phyloP scores from a whole-genome alignment of 2,888 invertebrate species.

The Magallana nippona region DNA sequence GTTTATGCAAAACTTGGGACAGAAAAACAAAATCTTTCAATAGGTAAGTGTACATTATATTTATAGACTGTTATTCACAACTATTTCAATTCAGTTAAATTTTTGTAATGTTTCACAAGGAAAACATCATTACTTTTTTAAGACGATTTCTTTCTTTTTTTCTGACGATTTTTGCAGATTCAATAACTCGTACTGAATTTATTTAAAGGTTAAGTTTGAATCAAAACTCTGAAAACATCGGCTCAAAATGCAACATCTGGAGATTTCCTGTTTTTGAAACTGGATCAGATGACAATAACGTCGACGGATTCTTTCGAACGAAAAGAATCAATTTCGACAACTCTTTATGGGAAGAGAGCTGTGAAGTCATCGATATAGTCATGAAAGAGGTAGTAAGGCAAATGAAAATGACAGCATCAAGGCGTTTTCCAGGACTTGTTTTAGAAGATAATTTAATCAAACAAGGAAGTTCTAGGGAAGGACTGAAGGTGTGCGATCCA shows the following conservation, averaged over 20 bases:
- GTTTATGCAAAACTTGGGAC: too few relatives aligned
- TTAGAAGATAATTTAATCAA: constrained; percentile 1
- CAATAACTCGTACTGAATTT: background rate
- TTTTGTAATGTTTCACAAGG: too few relatives aligned
- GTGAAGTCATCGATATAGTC: constrained; percentile 1
- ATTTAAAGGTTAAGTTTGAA: too few relatives aligned
- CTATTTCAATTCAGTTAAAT: too few relatives aligned
- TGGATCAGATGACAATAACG: background rate
- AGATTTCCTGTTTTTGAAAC: constrained; percentile 13
- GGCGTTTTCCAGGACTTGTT: background rate
- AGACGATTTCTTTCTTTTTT: too few relatives aligned
- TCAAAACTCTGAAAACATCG: background rate
- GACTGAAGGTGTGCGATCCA: constrained; percentile 26
- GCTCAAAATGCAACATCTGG: constrained; percentile 19
- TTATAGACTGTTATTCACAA: too few relatives aligned
- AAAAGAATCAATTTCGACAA: background rate
- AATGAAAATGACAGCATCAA: background rate
- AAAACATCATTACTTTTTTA: too few relatives aligned
- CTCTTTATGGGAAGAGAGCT: background rate
- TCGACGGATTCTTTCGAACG: background rate
- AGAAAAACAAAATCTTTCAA: too few relatives aligned
- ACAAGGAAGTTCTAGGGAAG: constrained; percentile 34
- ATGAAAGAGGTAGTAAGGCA: background rate
- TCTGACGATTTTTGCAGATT: too few relatives aligned
- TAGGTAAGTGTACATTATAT: too few relatives aligned